Base-by-base conservation (phyloP, 2,113 vertebrate genomes). In the Syngnathus floridae region DNA sequence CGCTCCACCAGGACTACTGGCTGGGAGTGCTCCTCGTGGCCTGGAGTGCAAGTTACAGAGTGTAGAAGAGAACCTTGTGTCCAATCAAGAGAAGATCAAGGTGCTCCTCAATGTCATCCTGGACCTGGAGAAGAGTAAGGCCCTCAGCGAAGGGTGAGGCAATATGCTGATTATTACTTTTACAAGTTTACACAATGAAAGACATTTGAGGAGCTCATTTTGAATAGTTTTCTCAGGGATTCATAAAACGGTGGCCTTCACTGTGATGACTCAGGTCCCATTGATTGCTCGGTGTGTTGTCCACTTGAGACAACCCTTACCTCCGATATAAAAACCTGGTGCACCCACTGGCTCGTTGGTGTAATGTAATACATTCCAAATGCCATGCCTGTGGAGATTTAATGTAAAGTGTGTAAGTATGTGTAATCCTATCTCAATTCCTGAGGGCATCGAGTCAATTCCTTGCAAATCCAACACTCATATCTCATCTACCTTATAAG, bases 41-140 rank as follows among this genome's bases (percentile, higher is more conserved):
- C 90, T 98, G 52, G 91, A 95, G 76, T 91, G 90, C 66, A 92
- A 93, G 77, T 88, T 99, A 55, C 95, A 95, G 68, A 93, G 89
- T 2, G 94, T 99, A 70, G 96, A 98, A 78, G 95, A 98, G 82
- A 95, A 93, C 67, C 91, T 99, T 51, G 83, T 93, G 74, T 96
- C 95, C 1, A 99, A 99, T 76, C 94, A 98, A 82, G 94, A 98
- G 91, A 98, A 98, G 92, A 99, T 99, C 88, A 98, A 97, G 88
- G 94, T 98, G 82, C 94, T 99, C 73, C 84, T 99, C 87, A 99
- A 98, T 74, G 95, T 99, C 86, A 99, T 99, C 85, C 95, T 98
- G 90, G 96, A 99, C 87, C 87, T 99, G 91, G 96, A 99, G 90
- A 98, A 93, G 88, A 95, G 92, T 87, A 95, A 94, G 82, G 96